Percentiles rank a stretch among this genome's conserved stretches.
These are phyloP conservation scores for Xylota segnis DNA, from an alignment of 2,888 invertebrate genomes.

Conservation along the genomic window DNA sequence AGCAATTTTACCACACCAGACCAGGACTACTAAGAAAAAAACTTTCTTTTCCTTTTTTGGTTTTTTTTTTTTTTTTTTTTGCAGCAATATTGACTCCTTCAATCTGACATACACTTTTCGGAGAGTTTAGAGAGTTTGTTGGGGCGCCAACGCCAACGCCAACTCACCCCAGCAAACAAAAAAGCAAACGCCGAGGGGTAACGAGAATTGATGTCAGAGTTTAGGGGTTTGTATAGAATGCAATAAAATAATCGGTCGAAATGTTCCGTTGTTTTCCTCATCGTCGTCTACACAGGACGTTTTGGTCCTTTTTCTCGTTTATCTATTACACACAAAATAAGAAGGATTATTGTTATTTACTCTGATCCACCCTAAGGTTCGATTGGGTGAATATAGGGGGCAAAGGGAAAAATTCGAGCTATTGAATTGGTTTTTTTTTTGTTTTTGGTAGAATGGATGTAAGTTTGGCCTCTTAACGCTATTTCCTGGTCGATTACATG, in stretches of 20 bases:
- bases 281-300: not conserved
- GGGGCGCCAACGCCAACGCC: too few species aligned
- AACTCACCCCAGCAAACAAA: conserved; percentile 43
- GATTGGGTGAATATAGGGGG: conserved; percentile 47
- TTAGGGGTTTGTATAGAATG: conserved; percentile 71
- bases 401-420: conserved; percentile 8
- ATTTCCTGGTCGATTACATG: conserved; percentile 75
- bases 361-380: conserved; percentile 55
- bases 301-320: conserved; percentile 32
- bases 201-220: conserved; percentile 74
- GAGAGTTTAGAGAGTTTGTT: conserved; percentile 62
- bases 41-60: conserved; percentile 16
- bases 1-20: conserved; percentile 53
- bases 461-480: conserved; percentile 70
- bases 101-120: conserved; percentile 72
- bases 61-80: conserved; percentile 33
- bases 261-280: conserved; percentile 51
- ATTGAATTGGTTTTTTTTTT: conserved; percentile 30
- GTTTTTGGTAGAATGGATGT: conserved; percentile 40
- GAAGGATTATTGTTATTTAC: conserved; percentile 75
- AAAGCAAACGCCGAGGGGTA: conserved; percentile 51
- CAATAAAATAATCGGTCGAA: conserved; percentile 74
- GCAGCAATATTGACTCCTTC: conserved; percentile 72
- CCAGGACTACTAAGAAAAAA: conserved; percentile 12
- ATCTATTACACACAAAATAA: conserved; percentile 72